Evolutionary conservation across 2,888 invertebrate species (phyloP).

Genomic region (Carterocephalus palaemon): DNA sequence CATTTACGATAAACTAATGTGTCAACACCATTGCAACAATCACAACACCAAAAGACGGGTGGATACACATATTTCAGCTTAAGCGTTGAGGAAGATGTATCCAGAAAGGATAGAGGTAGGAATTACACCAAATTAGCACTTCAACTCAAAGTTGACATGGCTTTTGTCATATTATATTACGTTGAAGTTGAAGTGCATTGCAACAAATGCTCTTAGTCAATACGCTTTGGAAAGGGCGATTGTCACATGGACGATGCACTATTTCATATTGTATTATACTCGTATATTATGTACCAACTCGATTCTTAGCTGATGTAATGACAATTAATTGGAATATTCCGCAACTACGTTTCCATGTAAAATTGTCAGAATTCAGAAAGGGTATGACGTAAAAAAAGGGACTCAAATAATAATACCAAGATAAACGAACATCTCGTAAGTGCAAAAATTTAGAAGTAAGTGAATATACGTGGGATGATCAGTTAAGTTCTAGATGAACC

Average conservation of each 20-base stretch:
- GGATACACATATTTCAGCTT: slow-evolving; percentile 54
- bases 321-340: slow-evolving; percentile 44
- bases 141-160: slow-evolving; percentile 32
- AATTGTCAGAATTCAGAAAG: slow-evolving; percentile 58
- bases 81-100: slow-evolving; percentile 59
- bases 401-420: slow-evolving; percentile 43
- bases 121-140: slow-evolving; percentile 32
- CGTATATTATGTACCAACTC: slow-evolving; percentile 14
- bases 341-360: slow-evolving; percentile 67
- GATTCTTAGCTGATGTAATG: slow-evolving; percentile 17
- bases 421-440: slow-evolving; percentile 50
- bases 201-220: slow-evolving; percentile 52
- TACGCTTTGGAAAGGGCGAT: slow-evolving; percentile 72
- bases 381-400: slow-evolving; percentile 47
- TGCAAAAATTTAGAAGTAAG: slow-evolving; percentile 55
- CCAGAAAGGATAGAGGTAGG: slow-evolving; percentile 37
- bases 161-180: slow-evolving; percentile 6
- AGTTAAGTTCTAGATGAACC: slow-evolving; percentile 64
- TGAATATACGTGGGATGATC: slow-evolving; percentile 52
- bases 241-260: slow-evolving; percentile 64
- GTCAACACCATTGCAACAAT: slow-evolving; percentile 45
- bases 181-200: slow-evolving; percentile 49
- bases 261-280: slow-evolving; percentile 31
- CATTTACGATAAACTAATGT: slow-evolving; percentile 60
- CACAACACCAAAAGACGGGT: slow-evolving; percentile 60